A percentile compares a stretch with the other conserved stretches of the same genome.
These are phyloP conservation scores for Sesamia inferens DNA, from an alignment of 2,888 invertebrate genomes.

Conservation along the genomic window DNA sequence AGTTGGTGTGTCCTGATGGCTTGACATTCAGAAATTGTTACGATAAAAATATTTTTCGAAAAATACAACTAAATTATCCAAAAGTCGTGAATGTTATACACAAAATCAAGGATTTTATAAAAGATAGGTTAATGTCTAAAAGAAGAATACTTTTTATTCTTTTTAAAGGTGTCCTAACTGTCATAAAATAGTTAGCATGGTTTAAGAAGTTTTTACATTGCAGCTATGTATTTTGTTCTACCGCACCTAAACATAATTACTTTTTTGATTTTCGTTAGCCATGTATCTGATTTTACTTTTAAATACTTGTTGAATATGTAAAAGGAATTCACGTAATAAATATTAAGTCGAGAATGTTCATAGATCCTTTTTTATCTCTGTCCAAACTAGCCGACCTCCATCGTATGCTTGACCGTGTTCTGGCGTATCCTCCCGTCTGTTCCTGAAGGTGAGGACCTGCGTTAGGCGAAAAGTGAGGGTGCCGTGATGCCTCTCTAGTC, in stretches of 20 bases:
- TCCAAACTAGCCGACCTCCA: too few relatives aligned
- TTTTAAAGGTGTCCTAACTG: neutral
- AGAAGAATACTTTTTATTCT: neutral
- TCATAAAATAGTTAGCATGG: neutral
- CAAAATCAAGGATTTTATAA: neutral
- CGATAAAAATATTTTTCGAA: neutral
- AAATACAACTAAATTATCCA: neutral
- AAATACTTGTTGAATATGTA: constrained; percentile 40
- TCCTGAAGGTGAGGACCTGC: too few relatives aligned
- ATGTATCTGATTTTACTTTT: neutral
- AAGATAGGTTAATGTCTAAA: too few relatives aligned
- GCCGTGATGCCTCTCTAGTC: too few relatives aligned
- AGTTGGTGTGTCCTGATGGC: rapidly evolving
- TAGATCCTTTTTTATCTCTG: too few relatives aligned
- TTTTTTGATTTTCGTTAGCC: constrained; percentile 3
- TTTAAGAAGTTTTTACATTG: neutral
- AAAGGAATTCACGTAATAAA: constrained; percentile 40
- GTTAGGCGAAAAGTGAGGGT: too few relatives aligned
- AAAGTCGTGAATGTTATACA: neutral
- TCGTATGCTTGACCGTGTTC: too few relatives aligned
- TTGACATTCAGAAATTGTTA: neutral
- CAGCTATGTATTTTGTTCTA: too few relatives aligned
- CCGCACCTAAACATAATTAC: neutral
- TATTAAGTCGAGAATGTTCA: constrained; percentile 64
- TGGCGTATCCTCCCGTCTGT: too few relatives aligned